Percentiles rank a stretch among this genome's conserved stretches.
These are phyloP conservation scores for Drosophila anomelani DNA, from an alignment of 2,888 invertebrate species.

Conservation along the genomic window DNA sequence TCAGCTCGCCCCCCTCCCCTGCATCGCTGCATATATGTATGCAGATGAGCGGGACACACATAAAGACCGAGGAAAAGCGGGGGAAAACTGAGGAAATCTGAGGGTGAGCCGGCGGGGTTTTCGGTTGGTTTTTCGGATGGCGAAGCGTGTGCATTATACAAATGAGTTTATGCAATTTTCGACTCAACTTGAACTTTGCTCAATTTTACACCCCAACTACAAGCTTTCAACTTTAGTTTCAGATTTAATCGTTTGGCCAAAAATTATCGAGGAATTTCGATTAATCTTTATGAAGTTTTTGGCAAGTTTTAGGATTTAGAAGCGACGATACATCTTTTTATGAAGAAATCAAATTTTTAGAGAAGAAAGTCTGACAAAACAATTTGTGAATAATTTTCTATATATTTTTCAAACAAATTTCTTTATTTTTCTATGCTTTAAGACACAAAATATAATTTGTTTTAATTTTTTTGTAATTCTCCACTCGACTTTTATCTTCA, in stretches of 20 bases:
- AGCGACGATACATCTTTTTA: not conserved
- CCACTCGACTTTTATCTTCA: constrained; percentile 9
- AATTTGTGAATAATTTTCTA: not conserved
- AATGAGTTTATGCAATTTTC: constrained; percentile 63
- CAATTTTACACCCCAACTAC: constrained; percentile 35
- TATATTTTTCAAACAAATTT: not conserved
- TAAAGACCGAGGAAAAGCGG: constrained; percentile 17
- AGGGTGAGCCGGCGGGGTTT: not conserved
- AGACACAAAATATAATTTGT: not conserved
- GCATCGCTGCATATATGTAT: constrained; percentile 45
- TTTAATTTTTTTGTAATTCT: not conserved
- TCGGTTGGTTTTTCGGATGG: constrained; percentile 14
- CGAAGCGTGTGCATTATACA: constrained; percentile 52
- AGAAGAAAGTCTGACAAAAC: too few species aligned
- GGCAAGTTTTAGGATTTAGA: constrained; percentile 7
- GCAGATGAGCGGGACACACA: constrained; percentile 45
- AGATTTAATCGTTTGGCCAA: constrained; percentile 31
- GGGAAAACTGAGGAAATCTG: constrained; percentile 5
- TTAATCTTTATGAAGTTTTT: constrained; percentile 22
- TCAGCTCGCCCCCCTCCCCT: constrained; percentile 19
- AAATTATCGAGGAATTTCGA: constrained; percentile 26
- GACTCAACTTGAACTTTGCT: constrained; percentile 35
- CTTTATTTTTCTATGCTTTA: not conserved
- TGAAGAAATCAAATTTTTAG: not conserved
- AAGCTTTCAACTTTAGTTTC: constrained; percentile 34